Conservation (phyloP, 2,888 invertebrate genomes). For the Slavum lentiscoides region DNA sequence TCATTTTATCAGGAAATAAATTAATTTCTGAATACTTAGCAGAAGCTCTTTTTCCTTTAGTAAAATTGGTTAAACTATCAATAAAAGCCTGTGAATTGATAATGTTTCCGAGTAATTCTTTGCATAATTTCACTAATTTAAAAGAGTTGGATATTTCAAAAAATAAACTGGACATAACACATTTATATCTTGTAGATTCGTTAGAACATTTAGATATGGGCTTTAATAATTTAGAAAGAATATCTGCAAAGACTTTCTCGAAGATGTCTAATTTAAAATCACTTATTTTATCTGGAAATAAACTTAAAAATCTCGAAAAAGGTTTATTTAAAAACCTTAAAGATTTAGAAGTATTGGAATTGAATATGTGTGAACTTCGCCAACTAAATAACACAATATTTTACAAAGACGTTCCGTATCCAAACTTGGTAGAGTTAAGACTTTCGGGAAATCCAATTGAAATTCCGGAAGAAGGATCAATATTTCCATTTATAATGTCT, state of each 20-base stretch:
- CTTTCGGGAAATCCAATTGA: constrained; percentile 71
- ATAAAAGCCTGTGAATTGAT: constrained; percentile 71
- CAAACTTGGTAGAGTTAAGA: constrained; percentile 69
- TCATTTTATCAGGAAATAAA: constrained; percentile 71
- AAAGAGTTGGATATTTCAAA: constrained; percentile 72
- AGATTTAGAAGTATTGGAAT: constrained; percentile 68
- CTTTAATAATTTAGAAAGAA: constrained; percentile 69
- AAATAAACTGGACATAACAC: constrained; percentile 69
- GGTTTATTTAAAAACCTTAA: constrained; percentile 72
- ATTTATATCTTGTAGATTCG: constrained; percentile 69
- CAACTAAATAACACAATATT: constrained; percentile 68
- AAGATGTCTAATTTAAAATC: constrained; percentile 71
- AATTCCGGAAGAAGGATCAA: constrained; percentile 65
- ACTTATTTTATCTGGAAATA: constrained; percentile 71
- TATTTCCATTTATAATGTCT: constrained; percentile 70
- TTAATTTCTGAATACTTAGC: constrained; percentile 71
- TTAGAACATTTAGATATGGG: constrained; percentile 60
- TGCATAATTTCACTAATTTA: constrained; percentile 70
- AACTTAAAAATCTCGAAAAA: constrained; percentile 68
- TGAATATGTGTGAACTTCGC: constrained; percentile 71
- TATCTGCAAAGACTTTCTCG: constrained; percentile 70
- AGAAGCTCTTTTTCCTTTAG: constrained; percentile 68
- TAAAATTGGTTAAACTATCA: constrained; percentile 69
- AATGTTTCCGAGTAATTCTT: constrained; percentile 67
- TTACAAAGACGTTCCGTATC: constrained; percentile 68